Evolutionary conservation across 1,140 invertebrate genomes (phyloP).

Genomic region (Diprion similis): DNA sequence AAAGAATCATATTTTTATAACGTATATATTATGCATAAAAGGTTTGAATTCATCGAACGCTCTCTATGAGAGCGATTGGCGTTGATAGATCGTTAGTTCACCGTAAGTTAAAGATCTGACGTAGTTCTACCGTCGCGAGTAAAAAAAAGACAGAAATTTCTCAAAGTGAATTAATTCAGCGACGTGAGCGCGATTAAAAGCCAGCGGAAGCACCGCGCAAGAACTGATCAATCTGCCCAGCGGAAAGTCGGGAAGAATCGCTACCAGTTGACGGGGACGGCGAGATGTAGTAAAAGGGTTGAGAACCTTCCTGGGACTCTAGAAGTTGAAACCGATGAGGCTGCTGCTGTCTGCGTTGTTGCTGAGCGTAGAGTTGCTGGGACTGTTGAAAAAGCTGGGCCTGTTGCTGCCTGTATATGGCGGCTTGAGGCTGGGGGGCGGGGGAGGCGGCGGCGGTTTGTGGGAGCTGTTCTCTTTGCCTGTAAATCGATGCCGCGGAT

Average conservation of each 20-base stretch:
- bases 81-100: background rate
- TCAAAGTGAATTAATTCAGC: slow-evolving; percentile 5
- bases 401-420: slow-evolving; percentile 75
- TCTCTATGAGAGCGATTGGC: background rate
- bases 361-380: slow-evolving; percentile 75
- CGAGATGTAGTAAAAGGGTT: slow-evolving; percentile 72
- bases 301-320: slow-evolving; percentile 56
- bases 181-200: slow-evolving; percentile 56
- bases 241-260: slow-evolving; percentile 57
- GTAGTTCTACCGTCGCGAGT: background rate
- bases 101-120: background rate
- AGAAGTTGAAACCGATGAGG: slow-evolving; percentile 57
- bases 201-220: slow-evolving; percentile 74
- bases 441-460: slow-evolving; percentile 13
- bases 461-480: slow-evolving; percentile 13
- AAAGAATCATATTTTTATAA: background rate
- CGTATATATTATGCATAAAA: background rate
- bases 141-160: background rate
- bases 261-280: slow-evolving; percentile 43
- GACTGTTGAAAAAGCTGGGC: slow-evolving; percentile 73
- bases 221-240: slow-evolving; percentile 82
- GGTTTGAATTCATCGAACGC: background rate
- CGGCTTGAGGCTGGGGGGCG: slow-evolving; percentile 63
- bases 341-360: slow-evolving; percentile 70
- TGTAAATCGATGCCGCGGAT: slow-evolving; percentile 29